These are phyloP conservation scores for Noctua janthe DNA, from an alignment of 2,888 invertebrate genomes.

Conservation along the genomic window DNA sequence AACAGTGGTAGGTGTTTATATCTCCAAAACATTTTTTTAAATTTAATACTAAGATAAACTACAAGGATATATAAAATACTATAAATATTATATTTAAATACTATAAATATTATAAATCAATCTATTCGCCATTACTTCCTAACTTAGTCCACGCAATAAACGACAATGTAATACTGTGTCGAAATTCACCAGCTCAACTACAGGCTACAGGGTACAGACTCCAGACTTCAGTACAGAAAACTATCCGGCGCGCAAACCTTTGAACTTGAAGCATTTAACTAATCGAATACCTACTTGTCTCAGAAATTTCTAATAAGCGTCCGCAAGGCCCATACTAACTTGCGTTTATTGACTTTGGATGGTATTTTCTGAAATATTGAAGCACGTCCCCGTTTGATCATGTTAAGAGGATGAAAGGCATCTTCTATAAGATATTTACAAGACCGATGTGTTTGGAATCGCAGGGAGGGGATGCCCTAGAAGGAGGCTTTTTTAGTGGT, in stretches of 20 bases:
- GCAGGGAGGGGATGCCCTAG: not conserved
- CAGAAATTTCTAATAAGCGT: conserved; percentile 67
- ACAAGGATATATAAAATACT: too few relatives aligned
- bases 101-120: too few relatives aligned
- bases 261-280: conserved; percentile 74
- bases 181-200: conserved; percentile 52
- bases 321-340: conserved; percentile 41
- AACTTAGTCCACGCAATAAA: conserved; percentile 55
- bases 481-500: not conserved
- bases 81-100: too few relatives aligned
- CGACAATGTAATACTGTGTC: conserved; percentile 69
- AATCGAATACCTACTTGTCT: conserved; percentile 74
- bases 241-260: conserved; percentile 68
- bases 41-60: too few relatives aligned
- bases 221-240: conserved; percentile 47
- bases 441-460: not conserved
- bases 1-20: too few relatives aligned
- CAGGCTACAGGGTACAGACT: conserved; percentile 21
- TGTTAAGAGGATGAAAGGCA: not conserved
- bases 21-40: too few relatives aligned
- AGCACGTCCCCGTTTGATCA: conserved; percentile 6
- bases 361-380: conserved; percentile 47
- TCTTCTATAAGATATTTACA: not conserved
- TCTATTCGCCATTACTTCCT: conserved; percentile 22
- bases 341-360: conserved; percentile 35